Evolutionary conservation across 2,113 vertebrate species (phyloP), one percentile per base, ranked within the genome.

Genomic region (Perca fluviatilis): DNA sequence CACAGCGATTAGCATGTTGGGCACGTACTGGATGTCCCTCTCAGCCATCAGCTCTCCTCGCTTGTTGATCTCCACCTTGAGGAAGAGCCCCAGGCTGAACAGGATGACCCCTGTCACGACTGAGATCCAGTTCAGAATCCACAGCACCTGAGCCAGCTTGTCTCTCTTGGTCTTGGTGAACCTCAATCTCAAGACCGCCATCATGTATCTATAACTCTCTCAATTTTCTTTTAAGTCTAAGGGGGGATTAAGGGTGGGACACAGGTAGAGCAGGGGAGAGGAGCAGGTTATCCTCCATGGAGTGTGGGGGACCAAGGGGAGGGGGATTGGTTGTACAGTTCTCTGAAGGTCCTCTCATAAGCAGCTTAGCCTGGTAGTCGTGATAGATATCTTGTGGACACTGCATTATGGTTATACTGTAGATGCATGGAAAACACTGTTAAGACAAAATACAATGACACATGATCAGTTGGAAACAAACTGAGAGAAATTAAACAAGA

Each of bases 41-140:
- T 95, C 96, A 30, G 94, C 93, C 96, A 97, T 96, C 86, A 97
- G 74, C 86, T 97, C 96, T 0, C 81, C 93, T 30, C 94, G 95
- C 83, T 97, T 97, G 90, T 95, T 94, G 83, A 97, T 93, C 88
- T 97, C 97, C 85, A 96, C 96, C 90, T 97, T 97, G 72, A 97
- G 93, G 74, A 96, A 97, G 79, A 97, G 91, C 23, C 97, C 97
- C 50, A 97, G 88, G 65, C 96, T 96, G 91, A 97, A 96, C 36
- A 97, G 93, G 85, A 97, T 88, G 79, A 94, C 85, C 19, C 97
- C 97, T 0, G 95, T 97, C 74, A 96, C 89, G 57, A 97, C 96
- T 0, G 97, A 97, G 81, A 97, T 87, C 97, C 97, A 97, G 92
- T 97, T 97, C 69, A 97, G 93, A 84, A 97, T 96, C 97, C 97